Conservation (phyloP, 2,113 vertebrate species). For the Meles meles region DNA sequence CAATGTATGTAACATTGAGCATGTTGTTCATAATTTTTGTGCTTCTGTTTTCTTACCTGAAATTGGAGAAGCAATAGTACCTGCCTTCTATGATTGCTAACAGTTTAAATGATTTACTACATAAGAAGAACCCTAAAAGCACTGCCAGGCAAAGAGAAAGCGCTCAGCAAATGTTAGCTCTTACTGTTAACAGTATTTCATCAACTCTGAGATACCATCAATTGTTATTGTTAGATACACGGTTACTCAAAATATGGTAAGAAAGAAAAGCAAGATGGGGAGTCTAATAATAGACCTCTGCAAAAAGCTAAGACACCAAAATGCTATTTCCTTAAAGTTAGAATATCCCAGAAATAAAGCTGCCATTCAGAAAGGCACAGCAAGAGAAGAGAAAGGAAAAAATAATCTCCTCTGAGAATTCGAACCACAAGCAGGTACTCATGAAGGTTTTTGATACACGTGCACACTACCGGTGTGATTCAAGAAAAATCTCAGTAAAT, state of each 20-base stretch:
- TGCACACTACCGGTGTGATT: background rate
- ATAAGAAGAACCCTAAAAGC: background rate
- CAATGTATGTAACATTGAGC: background rate
- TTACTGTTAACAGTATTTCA: background rate
- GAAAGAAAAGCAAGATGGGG: background rate
- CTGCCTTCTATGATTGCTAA: background rate
- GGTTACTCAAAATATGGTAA: background rate
- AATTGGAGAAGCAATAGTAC: background rate
- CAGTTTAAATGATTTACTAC: slow-evolving; percentile 2
- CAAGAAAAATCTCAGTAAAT: slow-evolving; percentile 6
- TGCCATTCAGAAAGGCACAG: slow-evolving; percentile 2
- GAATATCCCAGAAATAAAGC: background rate
- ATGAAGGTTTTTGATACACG: background rate
- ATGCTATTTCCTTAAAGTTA: background rate
- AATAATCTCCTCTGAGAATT: background rate
- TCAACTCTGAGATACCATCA: background rate
- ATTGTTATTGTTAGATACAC: background rate
- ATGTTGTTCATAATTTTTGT: background rate
- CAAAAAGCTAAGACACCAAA: background rate
- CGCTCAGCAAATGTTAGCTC: background rate
- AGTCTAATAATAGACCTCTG: background rate
- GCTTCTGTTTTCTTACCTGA: background rate
- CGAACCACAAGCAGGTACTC: background rate
- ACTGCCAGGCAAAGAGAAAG: background rate
- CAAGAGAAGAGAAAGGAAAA: background rate